These are phyloP conservation scores for Stenolophus ochropezus DNA, from an alignment of 2,888 invertebrate species.

Conservation along the genomic window DNA sequence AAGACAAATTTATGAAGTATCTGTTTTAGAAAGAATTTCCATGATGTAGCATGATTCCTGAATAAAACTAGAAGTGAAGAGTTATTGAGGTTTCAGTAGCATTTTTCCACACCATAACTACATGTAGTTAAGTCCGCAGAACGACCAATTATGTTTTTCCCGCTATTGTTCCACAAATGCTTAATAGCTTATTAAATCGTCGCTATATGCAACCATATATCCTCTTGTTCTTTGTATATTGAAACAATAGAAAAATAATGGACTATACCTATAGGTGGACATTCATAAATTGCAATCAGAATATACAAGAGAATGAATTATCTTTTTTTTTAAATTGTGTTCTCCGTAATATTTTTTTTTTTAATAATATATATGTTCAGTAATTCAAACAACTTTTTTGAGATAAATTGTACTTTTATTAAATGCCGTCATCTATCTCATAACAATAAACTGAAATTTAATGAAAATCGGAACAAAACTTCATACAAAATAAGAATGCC, in stretches of 20 bases:
- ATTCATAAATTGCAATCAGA: not conserved
- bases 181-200: constrained; percentile 21
- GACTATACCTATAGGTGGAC: not conserved
- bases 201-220: not conserved
- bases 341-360: too few relatives aligned
- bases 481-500: constrained; percentile 10
- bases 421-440: not conserved
- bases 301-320: too few relatives aligned
- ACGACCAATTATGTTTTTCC: constrained; percentile 13
- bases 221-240: not conserved
- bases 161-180: constrained; percentile 1
- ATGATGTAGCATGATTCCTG: not conserved
- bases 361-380: not conserved
- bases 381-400: not conserved
- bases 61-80: not conserved
- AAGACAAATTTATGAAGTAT: too few relatives aligned
- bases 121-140: not conserved
- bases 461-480: constrained; percentile 45
- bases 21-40: too few relatives aligned
- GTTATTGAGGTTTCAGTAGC: not conserved
- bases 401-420: constrained; percentile 10
- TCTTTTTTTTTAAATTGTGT: too few relatives aligned
- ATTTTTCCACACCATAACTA: constrained; percentile 9
- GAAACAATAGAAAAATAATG: constrained; percentile 9
- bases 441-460: constrained; percentile 35